These are phyloP conservation scores for Tretioscincus oriximinensis DNA, from an alignment of 2,113 vertebrate genomes.

Conservation along the genomic window DNA sequence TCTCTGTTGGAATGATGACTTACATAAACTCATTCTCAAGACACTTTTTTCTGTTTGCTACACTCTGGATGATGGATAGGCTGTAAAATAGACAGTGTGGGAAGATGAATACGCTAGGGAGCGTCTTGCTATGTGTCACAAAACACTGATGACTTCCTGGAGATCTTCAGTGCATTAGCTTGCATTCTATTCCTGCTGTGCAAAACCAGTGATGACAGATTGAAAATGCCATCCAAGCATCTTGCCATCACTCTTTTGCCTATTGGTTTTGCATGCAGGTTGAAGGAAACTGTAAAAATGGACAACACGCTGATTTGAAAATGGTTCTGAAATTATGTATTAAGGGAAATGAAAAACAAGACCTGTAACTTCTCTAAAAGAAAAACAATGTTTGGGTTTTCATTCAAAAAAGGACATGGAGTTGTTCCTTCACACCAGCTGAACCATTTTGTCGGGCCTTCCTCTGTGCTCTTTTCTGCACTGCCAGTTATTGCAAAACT, in stretches of 20 bases:
- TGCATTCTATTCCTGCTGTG: background rate
- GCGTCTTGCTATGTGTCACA: background rate
- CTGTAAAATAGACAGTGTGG: constrained; percentile 18
- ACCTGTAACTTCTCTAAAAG: background rate
- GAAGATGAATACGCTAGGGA: constrained; percentile 10
- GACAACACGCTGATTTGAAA: background rate
- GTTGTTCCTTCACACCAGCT: background rate
- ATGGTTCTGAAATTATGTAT: background rate
- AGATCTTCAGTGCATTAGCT: background rate
- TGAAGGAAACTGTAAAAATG: background rate
- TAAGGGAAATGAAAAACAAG: background rate
- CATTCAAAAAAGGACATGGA: background rate
- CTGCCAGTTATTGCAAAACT: background rate
- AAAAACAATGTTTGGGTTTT: background rate
- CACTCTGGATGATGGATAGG: constrained; percentile 12
- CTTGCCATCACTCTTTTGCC: background rate
- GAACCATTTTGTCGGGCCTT: background rate
- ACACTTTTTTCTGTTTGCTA: background rate
- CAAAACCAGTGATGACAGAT: background rate
- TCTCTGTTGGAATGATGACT: background rate
- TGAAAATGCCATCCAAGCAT: background rate
- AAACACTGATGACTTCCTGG: background rate
- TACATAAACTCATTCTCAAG: constrained; percentile 11
- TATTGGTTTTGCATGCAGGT: rapidly evolving
- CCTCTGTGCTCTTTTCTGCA: background rate